Evolutionary conservation across 1,140 invertebrate species (phyloP), one percentile per base, ranked within the genome.

Genomic region (Rhopalosiphum padi): DNA sequence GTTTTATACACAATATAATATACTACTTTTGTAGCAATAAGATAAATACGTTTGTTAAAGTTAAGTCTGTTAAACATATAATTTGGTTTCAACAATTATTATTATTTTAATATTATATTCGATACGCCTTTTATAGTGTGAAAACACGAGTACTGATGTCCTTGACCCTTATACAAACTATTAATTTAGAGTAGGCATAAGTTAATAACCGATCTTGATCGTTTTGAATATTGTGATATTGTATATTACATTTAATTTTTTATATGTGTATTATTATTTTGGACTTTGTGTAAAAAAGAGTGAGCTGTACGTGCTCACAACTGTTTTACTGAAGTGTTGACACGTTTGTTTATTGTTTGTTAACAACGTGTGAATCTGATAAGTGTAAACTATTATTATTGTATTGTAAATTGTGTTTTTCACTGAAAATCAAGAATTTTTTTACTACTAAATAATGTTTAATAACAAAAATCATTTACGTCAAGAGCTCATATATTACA

Each of bases 321-420:
- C 22, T 55, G 35, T 89, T 53, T 89, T 37, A 41, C 87, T 35
- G 51, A 25, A 35, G 48, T 35, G 48, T 89, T 25, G 22, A 51
- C 48, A 53, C n/a, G 30, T 35, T 88, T 15, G 22, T 89, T 88
- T 53, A 89, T 37, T 89, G 51, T 89, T 89, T 89, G 48, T 53
- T 22, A 55, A 35, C 51, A 37, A 55, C 87, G 48, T 53, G n/a
- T 55, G 87, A 53, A 89, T 89, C 37, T 55, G 7, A 89, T 55
- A 89, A 89, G n/a, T 89, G 87, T 89, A 89, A 89, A 55, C 87
- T 55, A 55, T 37, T 37, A 87, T 48, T 88, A 55, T 22, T 55
- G 35, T 37, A 89, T 89, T 18, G 37, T 53, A 41, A 53, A 35
- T 55, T 37, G 51, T 35, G 22, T 55, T 46, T 53, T 89, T n/a